A percentile compares a stretch with the other conserved stretches of the same genome.
phyloP scores from a whole-genome alignment of 2,113 vertebrate species.

The Corythoichthys intestinalis region DNA sequence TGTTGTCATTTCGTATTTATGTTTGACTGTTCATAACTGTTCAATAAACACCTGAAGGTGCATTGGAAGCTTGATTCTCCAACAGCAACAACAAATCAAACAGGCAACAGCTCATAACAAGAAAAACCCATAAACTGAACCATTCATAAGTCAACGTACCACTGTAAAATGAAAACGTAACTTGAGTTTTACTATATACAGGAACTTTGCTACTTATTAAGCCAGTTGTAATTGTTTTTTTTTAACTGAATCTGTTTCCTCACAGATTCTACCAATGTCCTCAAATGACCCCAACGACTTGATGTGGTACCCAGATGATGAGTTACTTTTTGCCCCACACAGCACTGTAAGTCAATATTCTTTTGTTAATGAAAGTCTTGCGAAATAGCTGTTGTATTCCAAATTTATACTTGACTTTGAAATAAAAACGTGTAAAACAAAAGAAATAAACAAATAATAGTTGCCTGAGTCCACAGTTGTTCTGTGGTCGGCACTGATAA shows the following conservation, averaged over 20 bases:
- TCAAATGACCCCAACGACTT: constrained; percentile 71
- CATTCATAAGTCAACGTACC: not conserved
- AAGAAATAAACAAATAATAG: not conserved
- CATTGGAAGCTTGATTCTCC: not conserved
- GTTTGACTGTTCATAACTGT: too few species aligned
- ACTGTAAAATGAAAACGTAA: not conserved
- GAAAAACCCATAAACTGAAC: not conserved
- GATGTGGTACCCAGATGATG: constrained; percentile 34
- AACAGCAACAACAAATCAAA: too few species aligned
- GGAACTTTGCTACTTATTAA: not conserved
- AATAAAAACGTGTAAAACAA: not conserved
- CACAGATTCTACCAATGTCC: constrained; percentile 62
- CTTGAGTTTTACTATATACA: too few species aligned
- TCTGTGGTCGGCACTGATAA: not conserved
- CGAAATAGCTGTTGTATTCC: not conserved
- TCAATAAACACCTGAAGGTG: not conserved
- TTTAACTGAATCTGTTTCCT: constrained; percentile 14
- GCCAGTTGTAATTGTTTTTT: not conserved
- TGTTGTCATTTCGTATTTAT: too few species aligned
- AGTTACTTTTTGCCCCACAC: constrained; percentile 15
- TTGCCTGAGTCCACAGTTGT: constrained; percentile 21
- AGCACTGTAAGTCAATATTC: constrained; percentile 53
- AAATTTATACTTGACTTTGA: not conserved
- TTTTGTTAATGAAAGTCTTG: not conserved
- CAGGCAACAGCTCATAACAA: not conserved